These are phyloP conservation scores for Lypha dubia DNA, from an alignment of 2,888 invertebrate species.

Conservation along the genomic window DNA sequence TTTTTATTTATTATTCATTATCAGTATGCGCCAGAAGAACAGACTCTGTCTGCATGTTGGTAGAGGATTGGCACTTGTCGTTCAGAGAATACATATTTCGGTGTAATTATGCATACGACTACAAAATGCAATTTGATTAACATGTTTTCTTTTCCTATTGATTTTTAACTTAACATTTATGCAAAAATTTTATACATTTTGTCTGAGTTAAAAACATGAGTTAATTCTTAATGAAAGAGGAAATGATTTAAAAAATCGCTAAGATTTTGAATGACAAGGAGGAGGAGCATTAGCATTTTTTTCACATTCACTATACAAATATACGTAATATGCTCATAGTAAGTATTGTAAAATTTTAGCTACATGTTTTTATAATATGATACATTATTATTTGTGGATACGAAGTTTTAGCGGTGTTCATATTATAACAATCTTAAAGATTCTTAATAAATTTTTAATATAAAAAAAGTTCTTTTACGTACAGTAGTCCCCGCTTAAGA, in stretches of 20 bases:
- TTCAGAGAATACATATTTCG: background rate
- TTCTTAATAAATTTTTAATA: too few species aligned
- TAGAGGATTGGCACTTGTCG: constrained; percentile 19
- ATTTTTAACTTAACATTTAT: background rate
- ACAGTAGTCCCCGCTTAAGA: too few species aligned
- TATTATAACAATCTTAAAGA: too few species aligned
- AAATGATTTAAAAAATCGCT: background rate
- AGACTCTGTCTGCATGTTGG: background rate
- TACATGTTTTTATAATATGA: too few species aligned
- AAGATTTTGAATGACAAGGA: background rate
- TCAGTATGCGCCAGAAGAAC: constrained; percentile 22
- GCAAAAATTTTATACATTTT: background rate
- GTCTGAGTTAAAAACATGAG: constrained; percentile 1
- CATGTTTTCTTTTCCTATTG: background rate
- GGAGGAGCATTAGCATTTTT: too few species aligned
- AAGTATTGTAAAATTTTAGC: too few species aligned
- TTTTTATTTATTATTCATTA: constrained; percentile 13
- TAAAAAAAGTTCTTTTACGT: too few species aligned
- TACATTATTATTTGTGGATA: too few species aligned
- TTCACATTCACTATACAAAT: too few species aligned
- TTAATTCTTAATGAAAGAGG: constrained; percentile 22
- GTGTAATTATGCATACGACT: constrained; percentile 3
- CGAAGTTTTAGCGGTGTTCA: too few species aligned
- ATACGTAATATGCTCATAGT: too few species aligned
- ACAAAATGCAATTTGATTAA: background rate